Evolutionary conservation across 2,888 invertebrate species (phyloP).

Genomic region (Melieria picta): DNA sequence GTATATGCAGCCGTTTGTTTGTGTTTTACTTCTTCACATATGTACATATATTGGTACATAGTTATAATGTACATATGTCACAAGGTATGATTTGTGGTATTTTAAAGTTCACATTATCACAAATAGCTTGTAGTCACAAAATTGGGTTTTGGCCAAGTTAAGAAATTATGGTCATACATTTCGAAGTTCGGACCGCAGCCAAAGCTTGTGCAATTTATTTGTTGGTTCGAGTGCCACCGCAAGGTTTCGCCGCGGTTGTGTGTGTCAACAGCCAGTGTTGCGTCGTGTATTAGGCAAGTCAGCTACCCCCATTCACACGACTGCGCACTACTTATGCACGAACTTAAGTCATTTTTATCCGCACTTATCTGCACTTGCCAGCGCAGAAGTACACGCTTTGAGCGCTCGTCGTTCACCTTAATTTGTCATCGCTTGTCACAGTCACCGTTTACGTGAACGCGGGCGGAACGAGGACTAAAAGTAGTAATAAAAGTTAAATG

Average conservation of each 20-base stretch:
- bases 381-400: conserved; percentile 17
- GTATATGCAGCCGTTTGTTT: background rate
- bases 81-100: no score
- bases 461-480: no score
- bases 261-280: background rate
- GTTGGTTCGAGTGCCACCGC: background rate
- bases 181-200: no score
- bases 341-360: conserved; percentile 24
- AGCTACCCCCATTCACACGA: background rate
- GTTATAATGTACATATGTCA: no score
- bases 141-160: no score
- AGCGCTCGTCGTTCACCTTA: conserved; percentile 17
- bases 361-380: conserved; percentile 31
- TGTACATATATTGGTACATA: no score
- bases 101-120: no score
- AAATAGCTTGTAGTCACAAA: no score
- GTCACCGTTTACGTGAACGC: background rate
- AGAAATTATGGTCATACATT: no score
- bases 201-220: no score
- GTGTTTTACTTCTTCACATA: background rate
- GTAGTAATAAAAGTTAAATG: no score
- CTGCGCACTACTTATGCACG: conserved; percentile 1
- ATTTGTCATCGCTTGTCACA: conserved; percentile 33
- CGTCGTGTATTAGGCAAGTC: no score
- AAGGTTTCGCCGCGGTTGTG: conserved; percentile 5